Evolutionary conservation across 2,888 invertebrate species (phyloP).

Genomic region (Callosobruchus maculatus): DNA sequence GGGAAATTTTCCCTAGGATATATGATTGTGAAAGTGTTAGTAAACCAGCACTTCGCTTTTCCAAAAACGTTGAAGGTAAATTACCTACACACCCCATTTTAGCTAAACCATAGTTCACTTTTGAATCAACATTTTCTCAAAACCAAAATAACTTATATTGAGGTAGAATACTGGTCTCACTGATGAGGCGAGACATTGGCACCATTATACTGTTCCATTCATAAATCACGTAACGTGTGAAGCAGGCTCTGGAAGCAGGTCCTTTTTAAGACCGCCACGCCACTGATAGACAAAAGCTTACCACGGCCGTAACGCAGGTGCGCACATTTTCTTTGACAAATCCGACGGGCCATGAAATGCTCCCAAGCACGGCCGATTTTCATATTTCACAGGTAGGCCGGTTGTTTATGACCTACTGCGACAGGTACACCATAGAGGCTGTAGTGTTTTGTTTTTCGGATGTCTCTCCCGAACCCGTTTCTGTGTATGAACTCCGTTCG

Average conservation of each 20-base stretch:
- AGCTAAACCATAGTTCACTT: too few species aligned
- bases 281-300: neutral
- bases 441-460: neutral
- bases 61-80: too few species aligned
- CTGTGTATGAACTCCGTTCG: neutral
- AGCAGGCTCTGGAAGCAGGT: too few species aligned
- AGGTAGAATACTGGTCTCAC: too few species aligned
- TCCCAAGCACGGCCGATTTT: neutral
- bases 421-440: neutral
- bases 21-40: too few species aligned
- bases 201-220: neutral
- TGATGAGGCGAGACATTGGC: too few species aligned
- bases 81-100: too few species aligned
- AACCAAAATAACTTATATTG: too few species aligned
- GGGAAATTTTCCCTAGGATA: too few species aligned
- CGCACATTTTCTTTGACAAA: neutral
- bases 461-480: neutral
- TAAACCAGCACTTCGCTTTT: too few species aligned
- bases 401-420: neutral
- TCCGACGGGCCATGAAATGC: neutral
- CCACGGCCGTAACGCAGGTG: neutral
- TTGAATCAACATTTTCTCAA: too few species aligned
- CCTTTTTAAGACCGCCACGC: neutral
- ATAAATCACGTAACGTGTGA: neutral
- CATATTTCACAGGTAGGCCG: neutral